A percentile compares a stretch with the other conserved stretches of the same genome.
Evolutionary conservation across 2,888 invertebrate species (phyloP).

Genomic region (Tubiluchus corallicola): DNA sequence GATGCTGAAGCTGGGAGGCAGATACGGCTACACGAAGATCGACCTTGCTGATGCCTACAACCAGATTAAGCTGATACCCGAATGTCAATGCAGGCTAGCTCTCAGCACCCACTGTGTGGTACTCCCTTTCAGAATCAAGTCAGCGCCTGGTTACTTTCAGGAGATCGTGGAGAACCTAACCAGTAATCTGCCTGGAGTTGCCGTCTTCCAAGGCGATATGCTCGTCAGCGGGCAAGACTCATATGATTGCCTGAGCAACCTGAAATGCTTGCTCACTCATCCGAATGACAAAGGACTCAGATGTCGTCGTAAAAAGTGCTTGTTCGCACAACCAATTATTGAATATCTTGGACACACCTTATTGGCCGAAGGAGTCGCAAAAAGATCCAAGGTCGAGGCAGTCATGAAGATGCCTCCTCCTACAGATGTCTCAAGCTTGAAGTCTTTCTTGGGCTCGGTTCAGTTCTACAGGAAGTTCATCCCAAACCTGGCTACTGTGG

Average conservation of each 20-base stretch:
- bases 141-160: constrained; percentile 1
- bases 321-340: constrained; percentile 3
- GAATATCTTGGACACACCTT: no score
- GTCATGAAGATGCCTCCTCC: neutral
- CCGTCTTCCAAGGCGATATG: neutral
- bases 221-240: neutral
- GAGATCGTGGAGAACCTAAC: neutral
- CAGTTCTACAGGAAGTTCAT: constrained; percentile 1
- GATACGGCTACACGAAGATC: constrained; percentile 1
- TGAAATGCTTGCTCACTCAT: neutral
- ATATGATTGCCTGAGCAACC: neutral
- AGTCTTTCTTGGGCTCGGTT: constrained; percentile 3
- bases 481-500: neutral
- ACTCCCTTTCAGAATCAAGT: neutral
- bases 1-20: neutral
- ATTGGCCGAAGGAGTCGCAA: no score
- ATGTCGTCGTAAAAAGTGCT: neutral
- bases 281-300: neutral
- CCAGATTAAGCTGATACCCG: constrained; percentile 1
- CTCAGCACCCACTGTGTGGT: neutral
- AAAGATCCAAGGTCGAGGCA: neutral
- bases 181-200: neutral
- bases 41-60: constrained; percentile 1
- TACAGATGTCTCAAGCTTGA: neutral
- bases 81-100: neutral